Evolutionary conservation across 2,888 invertebrate species (phyloP), one percentile per base, ranked within the genome.

Genomic region (Cosmorhoe ocellata): DNA sequence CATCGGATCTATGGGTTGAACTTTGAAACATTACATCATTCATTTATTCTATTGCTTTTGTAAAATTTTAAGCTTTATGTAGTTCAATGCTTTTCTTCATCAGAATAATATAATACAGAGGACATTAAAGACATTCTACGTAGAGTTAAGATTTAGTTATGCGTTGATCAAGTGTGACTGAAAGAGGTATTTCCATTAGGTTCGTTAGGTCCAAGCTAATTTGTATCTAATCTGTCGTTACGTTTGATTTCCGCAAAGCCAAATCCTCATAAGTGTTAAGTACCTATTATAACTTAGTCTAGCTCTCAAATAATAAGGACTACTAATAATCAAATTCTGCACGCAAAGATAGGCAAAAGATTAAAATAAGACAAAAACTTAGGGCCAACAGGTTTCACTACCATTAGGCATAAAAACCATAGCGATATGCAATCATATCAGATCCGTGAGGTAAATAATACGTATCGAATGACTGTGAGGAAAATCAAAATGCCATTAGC

Each of bases 291-390:
- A n/a, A n/a, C n/a, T n/a, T n/a, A n/a, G n/a, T n/a, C n/a, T n/a
- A n/a, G n/a, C n/a, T n/a, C n/a, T n/a, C n/a, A n/a, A n/a, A n/a
- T n/a, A n/a, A n/a, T n/a, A n/a, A n/a, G n/a, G n/a, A n/a, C n/a
- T 67, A 63, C 65, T 78, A 81, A 82, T 77, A 73, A 69, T 66
- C 66, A 69, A 66, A 75, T 66, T 68, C 62, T 59, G 74, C 77
- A 77, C 79, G 78, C 76, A 79, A 78, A 81, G 77, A 75, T 45
- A 41, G 14, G 32, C 28, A 71, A 61, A 64, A 71, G 73, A 75
- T 76, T 75, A 76, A 46, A 76, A 73, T 60, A 64, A 71, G 66
- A 76, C 76, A 82, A 85, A 83, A 84, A 79, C 18, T 18, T 18
- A 4, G 4, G 18, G 67, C 64, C 62, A 84, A 83, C 81, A 64